Evolutionary conservation across 2,888 invertebrate species (phyloP).

Genomic region (Tipula unca): DNA sequence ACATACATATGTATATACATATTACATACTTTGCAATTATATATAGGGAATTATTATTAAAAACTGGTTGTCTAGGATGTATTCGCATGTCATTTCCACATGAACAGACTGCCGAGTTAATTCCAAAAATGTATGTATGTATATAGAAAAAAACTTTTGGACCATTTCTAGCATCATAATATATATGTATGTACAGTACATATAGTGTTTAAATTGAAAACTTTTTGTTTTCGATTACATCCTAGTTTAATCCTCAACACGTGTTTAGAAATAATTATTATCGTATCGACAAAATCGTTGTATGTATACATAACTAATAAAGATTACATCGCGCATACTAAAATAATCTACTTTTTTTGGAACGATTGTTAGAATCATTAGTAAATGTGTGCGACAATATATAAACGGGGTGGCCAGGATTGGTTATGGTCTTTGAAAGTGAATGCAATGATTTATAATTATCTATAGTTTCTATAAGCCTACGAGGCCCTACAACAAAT

Average conservation of each 20-base stretch:
- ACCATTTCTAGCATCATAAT: background rate
- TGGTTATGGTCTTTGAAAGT: too few relatives aligned
- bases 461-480: too few relatives aligned
- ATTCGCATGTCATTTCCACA: background rate
- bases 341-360: background rate
- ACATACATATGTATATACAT: too few relatives aligned
- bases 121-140: background rate
- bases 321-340: background rate
- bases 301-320: background rate
- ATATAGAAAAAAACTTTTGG: background rate
- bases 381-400: background rate
- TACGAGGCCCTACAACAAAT: too few relatives aligned
- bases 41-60: background rate
- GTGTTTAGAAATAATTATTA: background rate
- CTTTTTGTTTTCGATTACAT: background rate
- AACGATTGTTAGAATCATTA: background rate
- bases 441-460: too few relatives aligned
- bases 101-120: background rate
- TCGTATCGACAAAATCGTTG: background rate
- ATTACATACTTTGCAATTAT: background rate
- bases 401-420: background rate
- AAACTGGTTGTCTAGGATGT: background rate
- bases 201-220: background rate
- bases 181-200: too few relatives aligned
- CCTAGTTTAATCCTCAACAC: background rate